phyloP scores from a whole-genome alignment of 2,113 vertebrate genomes.

The Pyrgilauda ruficollis region DNA sequence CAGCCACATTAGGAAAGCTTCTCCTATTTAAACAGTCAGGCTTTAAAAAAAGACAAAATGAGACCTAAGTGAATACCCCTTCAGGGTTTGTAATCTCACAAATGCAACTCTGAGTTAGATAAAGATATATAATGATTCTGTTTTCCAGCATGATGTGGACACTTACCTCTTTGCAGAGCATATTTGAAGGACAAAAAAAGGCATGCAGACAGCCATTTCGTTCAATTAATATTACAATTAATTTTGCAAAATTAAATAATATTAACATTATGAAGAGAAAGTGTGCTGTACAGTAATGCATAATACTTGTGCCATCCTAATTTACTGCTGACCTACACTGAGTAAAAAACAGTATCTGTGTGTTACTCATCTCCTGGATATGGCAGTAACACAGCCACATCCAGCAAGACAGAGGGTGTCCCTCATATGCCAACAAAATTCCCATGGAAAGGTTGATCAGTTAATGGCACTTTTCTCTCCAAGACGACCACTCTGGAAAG shows the following conservation, averaged over 20 bases:
- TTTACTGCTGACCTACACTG: neutral
- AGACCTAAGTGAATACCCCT: neutral
- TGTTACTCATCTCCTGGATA: neutral
- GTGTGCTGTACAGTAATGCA: neutral
- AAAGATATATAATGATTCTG: constrained; percentile 15
- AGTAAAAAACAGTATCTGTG: neutral
- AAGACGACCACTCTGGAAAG: neutral
- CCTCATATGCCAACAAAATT: neutral
- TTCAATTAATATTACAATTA: neutral
- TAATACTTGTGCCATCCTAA: neutral
- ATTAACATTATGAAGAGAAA: neutral
- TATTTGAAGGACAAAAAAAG: neutral
- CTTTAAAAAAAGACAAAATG: constrained; percentile 21
- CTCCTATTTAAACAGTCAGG: constrained; percentile 13
- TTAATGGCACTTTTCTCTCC: neutral
- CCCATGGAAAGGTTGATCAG: neutral
- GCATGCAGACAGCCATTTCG: neutral
- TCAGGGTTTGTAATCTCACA: neutral
- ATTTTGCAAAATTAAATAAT: neutral
- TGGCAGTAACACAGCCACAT: neutral
- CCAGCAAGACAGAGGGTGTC: neutral
- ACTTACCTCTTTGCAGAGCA: neutral
- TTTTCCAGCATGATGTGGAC: constrained; percentile 13
- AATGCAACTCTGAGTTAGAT: neutral
- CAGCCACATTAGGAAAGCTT: neutral